Conservation (phyloP, 2,888 invertebrate genomes). For the Limenitis camilla region DNA sequence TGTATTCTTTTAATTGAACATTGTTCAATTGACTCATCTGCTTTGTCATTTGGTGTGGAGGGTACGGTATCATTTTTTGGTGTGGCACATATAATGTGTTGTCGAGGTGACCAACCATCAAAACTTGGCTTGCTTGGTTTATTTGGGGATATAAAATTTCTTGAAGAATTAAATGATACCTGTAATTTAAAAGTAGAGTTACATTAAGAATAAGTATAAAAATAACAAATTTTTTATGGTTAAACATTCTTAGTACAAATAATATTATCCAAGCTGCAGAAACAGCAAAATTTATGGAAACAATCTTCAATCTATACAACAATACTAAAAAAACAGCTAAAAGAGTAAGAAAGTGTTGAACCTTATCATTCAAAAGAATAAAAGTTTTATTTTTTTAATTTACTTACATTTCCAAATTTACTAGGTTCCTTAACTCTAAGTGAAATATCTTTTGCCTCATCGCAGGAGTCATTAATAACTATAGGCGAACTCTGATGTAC, state of each 20-base stretch:
- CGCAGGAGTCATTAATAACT: constrained; percentile 47
- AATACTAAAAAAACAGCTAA: background rate
- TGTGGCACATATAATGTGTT: constrained; percentile 54
- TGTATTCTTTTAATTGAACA: constrained; percentile 60
- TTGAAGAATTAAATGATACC: constrained; percentile 52
- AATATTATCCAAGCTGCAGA: too few relatives aligned
- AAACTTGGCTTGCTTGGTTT: constrained; percentile 41
- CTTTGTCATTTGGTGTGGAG: constrained; percentile 51
- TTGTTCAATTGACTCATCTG: constrained; percentile 55
- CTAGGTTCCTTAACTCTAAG: constrained; percentile 38
- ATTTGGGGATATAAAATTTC: constrained; percentile 33
- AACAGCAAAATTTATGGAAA: too few relatives aligned
- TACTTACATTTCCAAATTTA: constrained; percentile 53
- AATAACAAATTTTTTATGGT: too few relatives aligned
- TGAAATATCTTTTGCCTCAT: constrained; percentile 28
- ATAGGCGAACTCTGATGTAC: constrained; percentile 48
- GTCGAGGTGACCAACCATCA: constrained; percentile 63
- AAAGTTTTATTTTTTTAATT: background rate
- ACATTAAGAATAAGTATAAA: background rate
- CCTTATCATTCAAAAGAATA: background rate
- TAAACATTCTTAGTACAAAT: too few relatives aligned
- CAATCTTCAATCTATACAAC: too few relatives aligned
- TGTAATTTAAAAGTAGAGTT: constrained; percentile 31
- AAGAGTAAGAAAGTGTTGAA: background rate
- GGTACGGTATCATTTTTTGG: constrained; percentile 47